These are phyloP conservation scores for Catostylus mosaicus DNA, from an alignment of 30 jellyfish, hydroid and myxozoan species.

Conservation along the genomic window DNA sequence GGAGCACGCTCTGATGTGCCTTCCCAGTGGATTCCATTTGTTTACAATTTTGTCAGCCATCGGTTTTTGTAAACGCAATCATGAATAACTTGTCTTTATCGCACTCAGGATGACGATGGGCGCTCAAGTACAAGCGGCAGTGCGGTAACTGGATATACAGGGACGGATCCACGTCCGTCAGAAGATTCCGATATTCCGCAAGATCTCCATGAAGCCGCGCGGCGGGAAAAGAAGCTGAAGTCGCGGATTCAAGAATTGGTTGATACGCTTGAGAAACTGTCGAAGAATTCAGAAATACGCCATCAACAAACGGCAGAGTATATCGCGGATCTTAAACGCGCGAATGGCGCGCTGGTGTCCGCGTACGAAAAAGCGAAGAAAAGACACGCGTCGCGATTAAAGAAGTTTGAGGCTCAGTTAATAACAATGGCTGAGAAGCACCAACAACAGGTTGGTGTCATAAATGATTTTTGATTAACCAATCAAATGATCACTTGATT, in stretches of 20 bases:
- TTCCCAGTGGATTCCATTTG: too few species aligned
- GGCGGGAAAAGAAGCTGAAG: constrained; percentile 84
- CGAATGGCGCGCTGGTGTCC: constrained; percentile 97
- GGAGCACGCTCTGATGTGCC: too few species aligned
- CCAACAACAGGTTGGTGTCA: constrained; percentile 74
- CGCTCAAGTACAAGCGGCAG: constrained; percentile 89
- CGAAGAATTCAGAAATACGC: constrained; percentile 91
- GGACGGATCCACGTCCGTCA: constrained; percentile 48
- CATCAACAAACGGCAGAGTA: constrained; percentile 98
- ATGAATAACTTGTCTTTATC: neutral
- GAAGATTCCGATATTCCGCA: constrained; percentile 84
- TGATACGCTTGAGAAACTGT: constrained; percentile 87
- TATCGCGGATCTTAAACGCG: constrained; percentile 94
- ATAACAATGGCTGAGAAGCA: constrained; percentile 92
- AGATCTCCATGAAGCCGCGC: constrained; percentile 81
- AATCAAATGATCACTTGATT: neutral
- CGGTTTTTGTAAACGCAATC: neutral
- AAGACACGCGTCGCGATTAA: constrained; percentile 94
- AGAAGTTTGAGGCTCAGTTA: constrained; percentile 95
- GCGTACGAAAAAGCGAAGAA: constrained; percentile 99
- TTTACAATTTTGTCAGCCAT: too few species aligned
- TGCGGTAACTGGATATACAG: constrained; percentile 52
- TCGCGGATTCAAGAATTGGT: constrained; percentile 88
- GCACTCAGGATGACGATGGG: constrained; percentile 84
- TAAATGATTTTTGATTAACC: neutral